Percentiles rank a stretch among this genome's conserved stretches.
Conservation (phyloP, 2,888 invertebrate species). For the Temnothorax rugatulus region DNA sequence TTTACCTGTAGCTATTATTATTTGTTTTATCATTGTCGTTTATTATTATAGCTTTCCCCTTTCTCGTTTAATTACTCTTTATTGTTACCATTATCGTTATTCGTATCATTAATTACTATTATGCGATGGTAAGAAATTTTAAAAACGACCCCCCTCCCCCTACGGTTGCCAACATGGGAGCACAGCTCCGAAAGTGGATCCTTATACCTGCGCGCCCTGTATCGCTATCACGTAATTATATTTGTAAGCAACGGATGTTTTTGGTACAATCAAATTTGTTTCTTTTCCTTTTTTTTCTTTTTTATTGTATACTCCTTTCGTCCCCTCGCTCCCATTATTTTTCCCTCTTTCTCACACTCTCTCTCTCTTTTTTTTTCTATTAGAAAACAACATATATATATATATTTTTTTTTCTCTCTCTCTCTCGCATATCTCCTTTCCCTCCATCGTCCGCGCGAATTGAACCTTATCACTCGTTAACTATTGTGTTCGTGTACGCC, state of each 20-base stretch:
- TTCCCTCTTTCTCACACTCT: conserved; percentile 66
- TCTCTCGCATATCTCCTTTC: neutral
- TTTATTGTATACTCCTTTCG: conserved; percentile 81
- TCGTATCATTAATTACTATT: conserved; percentile 76
- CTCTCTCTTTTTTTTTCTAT: conserved; percentile 51
- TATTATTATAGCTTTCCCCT: conserved; percentile 59
- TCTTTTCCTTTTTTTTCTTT: conserved; percentile 69
- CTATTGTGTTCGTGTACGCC: conserved; percentile 70
- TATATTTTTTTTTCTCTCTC: conserved; percentile 30
- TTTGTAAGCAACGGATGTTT: conserved; percentile 86
- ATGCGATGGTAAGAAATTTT: conserved; percentile 86
- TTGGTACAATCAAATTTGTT: conserved; percentile 84
- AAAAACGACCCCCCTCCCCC: conserved; percentile 84
- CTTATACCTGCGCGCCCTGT: conserved; percentile 80
- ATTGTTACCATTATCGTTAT: conserved; percentile 58
- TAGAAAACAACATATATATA: conserved; percentile 50
- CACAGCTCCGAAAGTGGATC: conserved; percentile 86
- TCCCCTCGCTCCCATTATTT: conserved; percentile 73
- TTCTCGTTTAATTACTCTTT: conserved; percentile 54
- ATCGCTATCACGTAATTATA: conserved; percentile 85
- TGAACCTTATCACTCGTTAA: conserved; percentile 77
- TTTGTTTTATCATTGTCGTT: conserved; percentile 64
- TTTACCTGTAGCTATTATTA: conserved; percentile 70
- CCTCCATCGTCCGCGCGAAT: conserved; percentile 71
- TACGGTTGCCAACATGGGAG: conserved; percentile 83